Conservation (phyloP, 2,888 invertebrate genomes). For the Acanthococcus lagerstroemiae region DNA sequence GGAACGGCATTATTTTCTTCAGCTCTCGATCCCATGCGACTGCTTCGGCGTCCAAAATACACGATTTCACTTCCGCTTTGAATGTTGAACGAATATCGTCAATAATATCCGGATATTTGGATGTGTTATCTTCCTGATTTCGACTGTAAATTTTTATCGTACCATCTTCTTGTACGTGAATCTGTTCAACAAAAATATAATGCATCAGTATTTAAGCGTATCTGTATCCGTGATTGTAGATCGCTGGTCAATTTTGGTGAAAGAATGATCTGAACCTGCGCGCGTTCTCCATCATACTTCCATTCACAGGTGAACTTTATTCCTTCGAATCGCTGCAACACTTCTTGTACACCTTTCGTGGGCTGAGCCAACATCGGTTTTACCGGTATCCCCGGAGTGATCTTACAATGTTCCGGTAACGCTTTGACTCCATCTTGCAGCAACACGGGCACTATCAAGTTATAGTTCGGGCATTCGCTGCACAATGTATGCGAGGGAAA, state of each 20-base stretch:
- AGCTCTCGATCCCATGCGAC: slow-evolving; percentile 89
- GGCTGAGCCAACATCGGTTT: slow-evolving; percentile 99
- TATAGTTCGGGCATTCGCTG: slow-evolving; percentile 93
- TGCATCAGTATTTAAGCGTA: background rate
- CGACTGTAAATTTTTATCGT: slow-evolving; percentile 78
- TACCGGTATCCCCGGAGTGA: slow-evolving; percentile 85
- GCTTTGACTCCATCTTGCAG: slow-evolving; percentile 63
- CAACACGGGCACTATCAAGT: slow-evolving; percentile 66
- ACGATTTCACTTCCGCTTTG: slow-evolving; percentile 55
- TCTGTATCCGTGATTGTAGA: background rate
- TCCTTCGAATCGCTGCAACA: slow-evolving; percentile 72
- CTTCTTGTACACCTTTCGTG: slow-evolving; percentile 84
- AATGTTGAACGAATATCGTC: slow-evolving; percentile 51
- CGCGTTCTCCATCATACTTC: slow-evolving; percentile 98
- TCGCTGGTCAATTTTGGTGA: background rate
- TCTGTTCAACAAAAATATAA: slow-evolving; percentile 46
- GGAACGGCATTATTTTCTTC: slow-evolving; percentile 89
- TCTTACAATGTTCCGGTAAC: slow-evolving; percentile 68
- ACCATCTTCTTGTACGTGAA: slow-evolving; percentile 60
- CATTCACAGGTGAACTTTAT: slow-evolving; percentile 93
- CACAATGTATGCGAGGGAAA: slow-evolving; percentile 33
- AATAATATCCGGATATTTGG: slow-evolving; percentile 93
- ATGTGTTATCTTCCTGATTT: slow-evolving; percentile 89
- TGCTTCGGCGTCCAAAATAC: slow-evolving; percentile 90
- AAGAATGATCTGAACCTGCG: slow-evolving; percentile 54